Evolutionary conservation across 2,888 invertebrate genomes (phyloP), one percentile per base, ranked within the genome.

Genomic region (Aporophyla lueneburgensis): DNA sequence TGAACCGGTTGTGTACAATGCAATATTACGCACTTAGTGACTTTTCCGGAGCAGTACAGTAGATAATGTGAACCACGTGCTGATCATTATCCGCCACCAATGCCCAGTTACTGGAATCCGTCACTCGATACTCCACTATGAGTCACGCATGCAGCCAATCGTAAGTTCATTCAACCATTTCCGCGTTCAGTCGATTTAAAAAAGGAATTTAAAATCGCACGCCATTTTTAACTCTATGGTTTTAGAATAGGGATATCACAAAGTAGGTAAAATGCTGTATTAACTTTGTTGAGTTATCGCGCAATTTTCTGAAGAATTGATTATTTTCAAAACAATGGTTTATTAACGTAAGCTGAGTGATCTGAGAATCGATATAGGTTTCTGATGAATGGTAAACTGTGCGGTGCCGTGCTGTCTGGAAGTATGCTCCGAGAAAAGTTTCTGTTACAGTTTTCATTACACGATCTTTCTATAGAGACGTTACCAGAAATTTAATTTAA

Each of bases 351-450:
- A 81, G 75, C 77, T 70, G 67, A 79, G 69, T 67, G 81, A 71
- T 89, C 78, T 70, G 58, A 54, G 86, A 87, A 88, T 83, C 76
- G 80, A 85, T 89, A 65, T 4, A 40, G 49, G 70, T 84, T 80
- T 84, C 67, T n/a, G 56, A 69, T 70, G 53, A 76, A 72, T 56
- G 71, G 58, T 74, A 78, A 77, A 71, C 63, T 56, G 73, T 65
- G 59, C 5, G 89, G 88, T 80, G 87, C 87, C 88, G 78, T 69
- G 83, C 85, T 82, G 89, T 88, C 88, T 87, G 81, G 82, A 85
- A 59, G 54, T 14, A 33, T 24, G 49, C 21, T 80, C n/a, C 53
- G 59, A 63, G 66, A 72, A 75, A 76, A 62, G 53, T 59, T 49
- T 24, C 10, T 54, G 67, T 65, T 71, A 56, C 63, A 51, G 16